Evolutionary conservation across 2,888 invertebrate genomes (phyloP).

Genomic region (Himalopsyche anomala): DNA sequence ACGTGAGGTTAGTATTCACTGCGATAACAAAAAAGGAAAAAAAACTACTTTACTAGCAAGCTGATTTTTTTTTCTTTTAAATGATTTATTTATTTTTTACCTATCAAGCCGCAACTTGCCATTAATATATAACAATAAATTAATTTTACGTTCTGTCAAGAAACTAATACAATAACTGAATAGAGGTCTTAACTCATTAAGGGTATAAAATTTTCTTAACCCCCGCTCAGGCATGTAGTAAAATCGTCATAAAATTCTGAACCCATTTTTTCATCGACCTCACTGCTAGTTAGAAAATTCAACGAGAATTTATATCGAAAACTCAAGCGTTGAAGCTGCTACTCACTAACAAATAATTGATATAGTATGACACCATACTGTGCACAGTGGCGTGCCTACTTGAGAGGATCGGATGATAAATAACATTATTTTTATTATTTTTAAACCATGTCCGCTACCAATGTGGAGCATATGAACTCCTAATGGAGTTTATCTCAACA

Average conservation of each 20-base stretch:
- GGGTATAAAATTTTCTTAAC: background rate
- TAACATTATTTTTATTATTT: too few relatives aligned
- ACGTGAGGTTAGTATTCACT: too few relatives aligned
- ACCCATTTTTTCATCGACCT: background rate
- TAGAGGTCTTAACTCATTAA: slow-evolving; percentile 10
- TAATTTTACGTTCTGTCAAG: slow-evolving; percentile 30
- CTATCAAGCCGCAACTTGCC: too few relatives aligned
- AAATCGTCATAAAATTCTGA: slow-evolving; percentile 10
- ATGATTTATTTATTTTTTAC: too few relatives aligned
- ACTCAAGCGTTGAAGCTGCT: background rate
- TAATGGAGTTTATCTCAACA: too few relatives aligned
- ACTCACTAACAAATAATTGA: slow-evolving; percentile 24
- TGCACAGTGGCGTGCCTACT: background rate
- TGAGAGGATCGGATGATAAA: too few relatives aligned
- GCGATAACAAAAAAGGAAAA: too few relatives aligned
- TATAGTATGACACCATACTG: background rate
- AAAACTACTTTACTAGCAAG: too few relatives aligned
- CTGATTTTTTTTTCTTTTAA: too few relatives aligned
- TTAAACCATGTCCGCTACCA: too few relatives aligned
- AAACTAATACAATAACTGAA: background rate
- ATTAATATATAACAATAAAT: background rate
- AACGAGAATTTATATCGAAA: background rate
- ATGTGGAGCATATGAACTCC: too few relatives aligned
- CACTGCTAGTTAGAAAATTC: background rate
- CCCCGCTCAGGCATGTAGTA: background rate